Base-by-base conservation (phyloP, 2,113 vertebrate species). In the Andinoacara biseriatus region DNA sequence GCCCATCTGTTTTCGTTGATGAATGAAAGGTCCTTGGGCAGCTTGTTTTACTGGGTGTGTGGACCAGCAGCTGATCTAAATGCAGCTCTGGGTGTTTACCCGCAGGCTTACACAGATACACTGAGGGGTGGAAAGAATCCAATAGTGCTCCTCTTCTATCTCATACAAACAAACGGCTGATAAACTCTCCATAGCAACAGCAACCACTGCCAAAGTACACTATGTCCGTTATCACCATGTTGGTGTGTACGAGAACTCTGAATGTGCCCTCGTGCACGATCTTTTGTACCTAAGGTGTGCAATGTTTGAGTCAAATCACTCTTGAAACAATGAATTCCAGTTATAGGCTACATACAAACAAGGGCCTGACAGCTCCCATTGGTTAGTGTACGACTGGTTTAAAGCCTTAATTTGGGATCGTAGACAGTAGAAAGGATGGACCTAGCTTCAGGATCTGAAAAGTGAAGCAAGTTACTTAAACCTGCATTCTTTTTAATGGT, bases 91-190 rank as follows among this genome's bases (percentile, higher is more conserved):
- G 15, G 33, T 81, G 84, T 89, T 91, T 77, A 83, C 83, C 10
- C 1, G 26, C 67, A 52, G 17, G 67, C 67, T 72, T n/a, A 31
- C 43, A 54, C 67, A 31, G 26, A 72, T 17, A 24, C 24, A 26
- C 17, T 10, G 3, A 58, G 29, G 43, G 78, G 79, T 81, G 90
- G 86, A 89, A 90, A 87, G 76, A 90, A 88, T 89, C 78, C 80
- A 61, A 8, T 14, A 11, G 54, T 31, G 59, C 49, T 74, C 80
- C 72, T 43, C 15, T 60, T 33, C 80, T 89, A 88, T 89, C 84
- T 79, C 63, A 46, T 22, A 7, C 76, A 79, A 84, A 89, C 83
- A 90, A 81, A 63, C 54, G 80, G 76, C 52, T 61, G 84, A 84
- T 82, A 83, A 86, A 61, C 57, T 67, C 18, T 58, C 81, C 80